Conservation (phyloP, 2,113 vertebrate genomes). For the Origma solitaria region DNA sequence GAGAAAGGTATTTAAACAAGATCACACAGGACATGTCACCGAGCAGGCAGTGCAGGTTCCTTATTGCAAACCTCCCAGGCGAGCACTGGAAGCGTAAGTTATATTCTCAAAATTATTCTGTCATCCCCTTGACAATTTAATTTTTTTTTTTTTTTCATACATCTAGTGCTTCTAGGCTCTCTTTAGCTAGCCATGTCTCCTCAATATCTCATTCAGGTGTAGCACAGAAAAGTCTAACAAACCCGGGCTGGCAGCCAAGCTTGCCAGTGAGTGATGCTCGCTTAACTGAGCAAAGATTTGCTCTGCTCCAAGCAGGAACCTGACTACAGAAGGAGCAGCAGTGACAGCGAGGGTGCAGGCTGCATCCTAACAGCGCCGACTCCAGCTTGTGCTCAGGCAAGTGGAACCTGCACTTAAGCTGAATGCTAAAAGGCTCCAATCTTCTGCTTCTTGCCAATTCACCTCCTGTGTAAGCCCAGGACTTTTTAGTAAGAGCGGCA, state of each 20-base stretch:
- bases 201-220: conserved; percentile 76
- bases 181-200: conserved; percentile 58
- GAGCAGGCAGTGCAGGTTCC: not conserved
- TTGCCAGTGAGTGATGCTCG: conserved; percentile 66
- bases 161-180: conserved; percentile 29
- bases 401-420: conserved; percentile 63
- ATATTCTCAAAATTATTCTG: conserved; percentile 65
- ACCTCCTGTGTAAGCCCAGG: conserved; percentile 39
- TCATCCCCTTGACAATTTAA: conserved; percentile 58
- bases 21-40: not conserved
- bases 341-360: conserved; percentile 63
- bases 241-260: conserved; percentile 67
- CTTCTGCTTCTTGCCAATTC: conserved; percentile 42
- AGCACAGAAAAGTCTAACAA: conserved; percentile 60
- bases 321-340: conserved; percentile 45
- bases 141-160: not conserved
- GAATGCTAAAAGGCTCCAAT: conserved; percentile 66
- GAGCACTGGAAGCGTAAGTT: not conserved
- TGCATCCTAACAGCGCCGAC: conserved; percentile 66
- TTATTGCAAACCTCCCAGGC: not conserved
- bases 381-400: conserved; percentile 69
- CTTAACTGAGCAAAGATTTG: conserved; percentile 77
- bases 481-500: conserved; percentile 45
- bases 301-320: conserved; percentile 68
- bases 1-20: not conserved